phyloP scores from a whole-genome alignment of 2,797 vertebrate species.

The Catharus ustulatus region DNA sequence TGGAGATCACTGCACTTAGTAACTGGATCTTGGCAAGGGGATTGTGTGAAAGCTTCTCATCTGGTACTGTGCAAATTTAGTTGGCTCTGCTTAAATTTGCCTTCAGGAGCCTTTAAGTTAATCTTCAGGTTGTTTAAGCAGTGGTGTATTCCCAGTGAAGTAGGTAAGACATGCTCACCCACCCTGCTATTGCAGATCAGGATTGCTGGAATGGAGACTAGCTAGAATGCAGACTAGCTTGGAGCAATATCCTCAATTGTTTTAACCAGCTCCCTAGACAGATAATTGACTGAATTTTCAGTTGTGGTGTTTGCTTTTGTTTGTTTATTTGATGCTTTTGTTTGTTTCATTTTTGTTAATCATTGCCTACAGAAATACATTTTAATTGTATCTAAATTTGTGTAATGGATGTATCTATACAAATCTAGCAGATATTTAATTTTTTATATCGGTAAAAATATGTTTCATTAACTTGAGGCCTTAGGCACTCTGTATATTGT shows the following conservation, averaged over 20 bases:
- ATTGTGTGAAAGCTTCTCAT: background rate
- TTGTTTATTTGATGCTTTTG: background rate
- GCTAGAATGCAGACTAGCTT: background rate
- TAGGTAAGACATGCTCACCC: background rate
- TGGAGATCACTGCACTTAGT: background rate
- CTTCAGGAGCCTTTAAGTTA: background rate
- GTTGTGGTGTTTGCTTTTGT: background rate
- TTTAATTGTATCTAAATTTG: background rate
- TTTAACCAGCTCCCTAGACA: background rate
- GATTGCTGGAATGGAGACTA: background rate
- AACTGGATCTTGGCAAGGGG: background rate
- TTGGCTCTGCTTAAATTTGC: background rate
- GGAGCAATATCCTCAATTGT: background rate
- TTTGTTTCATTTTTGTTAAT: background rate
- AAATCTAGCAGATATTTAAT: background rate
- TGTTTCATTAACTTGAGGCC: background rate
- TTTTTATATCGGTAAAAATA: background rate
- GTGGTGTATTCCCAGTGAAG: background rate
- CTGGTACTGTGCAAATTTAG: background rate
- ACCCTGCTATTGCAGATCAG: background rate
- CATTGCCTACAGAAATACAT: background rate
- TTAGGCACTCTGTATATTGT: background rate
- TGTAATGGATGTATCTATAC: background rate
- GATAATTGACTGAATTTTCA: background rate
- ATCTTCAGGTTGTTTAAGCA: background rate